Base-by-base conservation (phyloP, 64 coral and sea anemone species). In the Actinia equina region DNA sequence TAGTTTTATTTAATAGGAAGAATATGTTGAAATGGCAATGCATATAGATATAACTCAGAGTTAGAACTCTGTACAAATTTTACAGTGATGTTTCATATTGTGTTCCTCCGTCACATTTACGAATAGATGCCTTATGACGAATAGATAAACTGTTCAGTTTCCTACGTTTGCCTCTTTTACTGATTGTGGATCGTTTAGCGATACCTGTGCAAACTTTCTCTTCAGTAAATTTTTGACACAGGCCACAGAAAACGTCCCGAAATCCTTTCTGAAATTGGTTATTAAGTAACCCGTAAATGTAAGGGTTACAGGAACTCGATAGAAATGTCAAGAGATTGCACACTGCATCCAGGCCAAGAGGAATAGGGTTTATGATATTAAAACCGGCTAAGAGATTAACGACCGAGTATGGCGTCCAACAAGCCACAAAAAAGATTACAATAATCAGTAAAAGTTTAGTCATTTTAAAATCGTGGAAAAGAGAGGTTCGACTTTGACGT, bases 241-340 rank as follows among this genome's bases (percentile, higher is more conserved):
- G 87, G 20, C 87, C 91, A 22, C 90, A 92, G 27, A 95, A 86
- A 64, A 95, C 86, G 25, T 91, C 79, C 11, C 90, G 90, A 86
- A 95, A 95, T 59, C 94, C 94, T 79, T 92, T 95, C 76, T 90
- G 90, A 30, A 95, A 95, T 44, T 95, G 91, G 86, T 95, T 95
- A 44, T 89, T 95, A 84, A 95, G 91, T 12, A 92, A 89, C 49
- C 89, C 94, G 23, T 95, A 95, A 20, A 95, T 95, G 52, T 92
- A 95, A 4, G 94, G 94, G 30, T 95, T 95, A 22, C 87, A 89
- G 4, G 94, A 89, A 52, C 94, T 95, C 11, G 94, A 95, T 0
- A 95, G 77, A 53, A 95, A 95, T 2, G 90, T 92, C 17, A 95
- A 54, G 49, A 95, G 91, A 19, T 45, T 80, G 51, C 90, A 91